Percentiles rank a stretch among this genome's conserved stretches.
phyloP scores from a whole-genome alignment of 2,888 invertebrate genomes.

The Plagodis pulveraria region DNA sequence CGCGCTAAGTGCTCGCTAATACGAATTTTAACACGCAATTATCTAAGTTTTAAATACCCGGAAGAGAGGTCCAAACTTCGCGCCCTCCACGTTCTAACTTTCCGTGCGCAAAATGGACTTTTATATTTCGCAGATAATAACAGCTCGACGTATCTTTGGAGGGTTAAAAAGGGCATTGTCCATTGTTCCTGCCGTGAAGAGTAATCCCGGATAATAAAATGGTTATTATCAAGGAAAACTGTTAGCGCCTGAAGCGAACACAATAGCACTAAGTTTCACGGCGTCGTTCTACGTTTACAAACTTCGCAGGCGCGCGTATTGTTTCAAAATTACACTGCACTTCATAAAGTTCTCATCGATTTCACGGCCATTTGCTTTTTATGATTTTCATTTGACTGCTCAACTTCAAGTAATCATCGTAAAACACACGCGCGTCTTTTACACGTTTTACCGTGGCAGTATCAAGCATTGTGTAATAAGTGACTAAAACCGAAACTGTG shows the following conservation, averaged over 20 bases:
- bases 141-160: conserved; percentile 29
- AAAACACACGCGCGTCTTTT: conserved; percentile 20
- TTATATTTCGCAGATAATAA: conserved; percentile 46
- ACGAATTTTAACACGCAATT: conserved; percentile 22
- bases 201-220: conserved; percentile 41
- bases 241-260: conserved; percentile 55
- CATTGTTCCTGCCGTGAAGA: conserved; percentile 38
- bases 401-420: conserved; percentile 30
- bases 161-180: conserved; percentile 36
- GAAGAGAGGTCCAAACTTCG: conserved; percentile 40
- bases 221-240: conserved; percentile 45
- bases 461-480: background rate
- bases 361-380: conserved; percentile 61
- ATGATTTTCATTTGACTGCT: conserved; percentile 34
- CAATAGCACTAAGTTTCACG: conserved; percentile 55
- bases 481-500: background rate
- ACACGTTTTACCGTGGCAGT: background rate
- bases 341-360: conserved; percentile 51
- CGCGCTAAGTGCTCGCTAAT: conserved; percentile 22
- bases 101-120: conserved; percentile 37
- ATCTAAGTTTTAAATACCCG: conserved; percentile 41
- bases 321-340: conserved; percentile 43
- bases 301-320: conserved; percentile 48
- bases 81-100: conserved; percentile 45
- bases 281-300: conserved; percentile 38